Conservation (phyloP, 2,113 vertebrate species). For the Coreoperca whiteheadi region DNA sequence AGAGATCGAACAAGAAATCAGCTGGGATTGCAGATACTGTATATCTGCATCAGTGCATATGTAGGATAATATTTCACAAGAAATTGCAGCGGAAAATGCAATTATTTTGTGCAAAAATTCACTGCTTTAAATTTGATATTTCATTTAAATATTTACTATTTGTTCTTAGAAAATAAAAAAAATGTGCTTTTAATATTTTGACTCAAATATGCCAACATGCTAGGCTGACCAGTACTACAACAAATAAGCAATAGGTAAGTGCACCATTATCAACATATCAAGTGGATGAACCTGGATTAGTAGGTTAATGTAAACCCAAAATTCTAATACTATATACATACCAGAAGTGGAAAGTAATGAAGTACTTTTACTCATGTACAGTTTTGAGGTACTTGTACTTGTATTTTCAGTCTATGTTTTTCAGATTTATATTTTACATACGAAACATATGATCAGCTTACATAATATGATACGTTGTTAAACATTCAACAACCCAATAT, state of each 20-base stretch:
- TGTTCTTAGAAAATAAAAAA: not conserved
- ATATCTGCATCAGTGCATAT: not conserved
- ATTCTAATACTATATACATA: not conserved
- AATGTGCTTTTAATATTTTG: not conserved
- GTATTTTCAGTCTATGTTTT: not conserved
- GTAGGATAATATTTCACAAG: not conserved
- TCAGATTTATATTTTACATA: too few species aligned
- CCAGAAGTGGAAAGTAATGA: not conserved
- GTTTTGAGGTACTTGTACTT: too few species aligned
- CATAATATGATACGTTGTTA: not conserved
- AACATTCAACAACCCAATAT: not conserved
- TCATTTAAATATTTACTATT: not conserved
- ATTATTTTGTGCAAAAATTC: not conserved
- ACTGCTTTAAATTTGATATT: not conserved
- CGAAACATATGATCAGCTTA: not conserved
- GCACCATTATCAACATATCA: not conserved
- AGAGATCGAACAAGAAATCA: not conserved
- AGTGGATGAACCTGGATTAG: not conserved
- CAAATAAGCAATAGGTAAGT: not conserved
- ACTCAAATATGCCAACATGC: not conserved
- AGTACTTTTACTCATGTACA: not conserved
- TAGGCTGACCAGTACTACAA: not conserved
- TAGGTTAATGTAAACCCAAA: not conserved
- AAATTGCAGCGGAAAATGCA: not conserved
- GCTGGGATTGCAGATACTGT: not conserved